Evolutionary conservation across 2,797 vertebrate genomes (phyloP), one percentile per base, ranked within the genome.

Genomic region (Philypnodon macrostomus): DNA sequence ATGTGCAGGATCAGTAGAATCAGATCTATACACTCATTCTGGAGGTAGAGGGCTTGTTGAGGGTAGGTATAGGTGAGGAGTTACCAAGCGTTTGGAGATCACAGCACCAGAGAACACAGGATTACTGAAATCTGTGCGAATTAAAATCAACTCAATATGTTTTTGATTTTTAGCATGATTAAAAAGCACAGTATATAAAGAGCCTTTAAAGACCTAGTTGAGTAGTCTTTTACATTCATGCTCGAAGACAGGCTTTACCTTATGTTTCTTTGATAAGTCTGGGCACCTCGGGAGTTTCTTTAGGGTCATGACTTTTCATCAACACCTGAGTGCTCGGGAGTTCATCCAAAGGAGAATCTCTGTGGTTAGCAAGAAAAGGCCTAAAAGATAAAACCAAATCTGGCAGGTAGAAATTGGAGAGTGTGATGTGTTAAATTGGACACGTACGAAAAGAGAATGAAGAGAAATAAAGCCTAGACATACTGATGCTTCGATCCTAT

Each of bases 281-380:
- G 34, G 39, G n/a, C 1, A 5, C 9, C 29, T 17, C 46, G 7
- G 4, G 26, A 63, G 33, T 23, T 40, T 37, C 36, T 64, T 57
- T 57, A 63, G 41, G 69, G 52, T 50, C 59, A 44, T 1, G 26
- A 53, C 67, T 72, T 69, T 44, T 67, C 57, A 75, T 81, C 69
- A 62, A 26, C 9, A 51, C 55, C 62, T 54, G 59, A 63, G 57
- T 46, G n/a, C n/a, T n/a, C n/a, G n/a, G n/a, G 71, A 73, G 57
- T 33, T 8, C 33, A 64, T 39, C 38, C 9, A 40, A 71, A 47
- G 64, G 58, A 53, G 67, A 69, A 67, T 65, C 63, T 46, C 49
- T 70, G 53, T 46, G 38, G 47, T 50, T 39, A 1, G 48, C 12
- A 26, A 29, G 17, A 24, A 44, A 66, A 59, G 35, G 41, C 56